These are phyloP conservation scores for Hirudinaria manillensis DNA, from an alignment of 2,888 invertebrate species.

Conservation along the genomic window DNA sequence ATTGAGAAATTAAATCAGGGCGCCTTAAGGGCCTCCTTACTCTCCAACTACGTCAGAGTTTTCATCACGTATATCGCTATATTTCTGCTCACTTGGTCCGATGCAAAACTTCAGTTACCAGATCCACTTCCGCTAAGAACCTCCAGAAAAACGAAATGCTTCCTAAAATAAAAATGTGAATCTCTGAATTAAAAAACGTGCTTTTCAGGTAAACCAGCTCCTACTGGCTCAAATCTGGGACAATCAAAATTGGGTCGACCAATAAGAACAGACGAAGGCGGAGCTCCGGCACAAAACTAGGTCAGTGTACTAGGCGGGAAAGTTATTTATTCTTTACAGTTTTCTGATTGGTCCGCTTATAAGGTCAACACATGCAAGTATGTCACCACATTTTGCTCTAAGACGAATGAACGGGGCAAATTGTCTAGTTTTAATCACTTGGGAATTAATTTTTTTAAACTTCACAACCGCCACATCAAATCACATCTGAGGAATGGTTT, in stretches of 20 bases:
- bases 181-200: slow-evolving; percentile 18
- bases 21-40: too few species aligned
- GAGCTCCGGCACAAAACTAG: neutral
- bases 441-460: neutral
- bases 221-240: slow-evolving; percentile 17
- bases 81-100: neutral
- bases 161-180: neutral
- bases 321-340: neutral
- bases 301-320: slow-evolving; percentile 11
- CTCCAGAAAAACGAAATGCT: neutral
- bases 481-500: too few species aligned
- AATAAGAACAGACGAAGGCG: slow-evolving; percentile 2
- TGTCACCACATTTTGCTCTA: neutral
- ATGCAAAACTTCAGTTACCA: neutral
- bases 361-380: slow-evolving; percentile 19
- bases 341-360: slow-evolving; percentile 4
- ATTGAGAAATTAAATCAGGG: too few species aligned
- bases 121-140: neutral
- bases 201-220: slow-evolving; percentile 19
- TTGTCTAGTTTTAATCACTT: too few species aligned
- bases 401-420: neutral
- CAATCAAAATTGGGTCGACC: slow-evolving; percentile 5
- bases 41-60: too few species aligned
- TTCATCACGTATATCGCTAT: neutral
- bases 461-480: neutral